Evolutionary conservation across 2,888 invertebrate genomes (phyloP).

Genomic region (Clostera curtula): DNA sequence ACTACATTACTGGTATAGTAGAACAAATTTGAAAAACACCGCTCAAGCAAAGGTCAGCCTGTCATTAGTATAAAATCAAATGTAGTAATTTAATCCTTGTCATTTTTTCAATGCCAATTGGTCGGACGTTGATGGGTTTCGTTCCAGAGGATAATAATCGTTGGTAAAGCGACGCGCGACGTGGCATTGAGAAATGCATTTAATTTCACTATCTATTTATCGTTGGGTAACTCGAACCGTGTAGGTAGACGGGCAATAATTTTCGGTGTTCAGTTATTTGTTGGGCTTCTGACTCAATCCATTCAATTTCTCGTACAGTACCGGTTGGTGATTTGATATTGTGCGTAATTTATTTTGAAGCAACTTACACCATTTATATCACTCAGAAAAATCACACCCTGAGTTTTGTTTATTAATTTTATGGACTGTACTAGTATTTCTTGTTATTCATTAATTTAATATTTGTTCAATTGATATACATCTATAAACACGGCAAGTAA

Average conservation of each 20-base stretch:
- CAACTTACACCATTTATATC: no score
- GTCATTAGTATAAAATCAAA: slow-evolving; percentile 56
- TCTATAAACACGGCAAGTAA: no score
- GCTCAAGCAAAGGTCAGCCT: slow-evolving; percentile 33
- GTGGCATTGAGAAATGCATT: slow-evolving; percentile 27
- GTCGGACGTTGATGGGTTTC: slow-evolving; percentile 30
- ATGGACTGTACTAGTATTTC: no score
- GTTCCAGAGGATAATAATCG: slow-evolving; percentile 33
- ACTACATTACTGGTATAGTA: slow-evolving; percentile 20
- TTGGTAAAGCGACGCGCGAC: slow-evolving; percentile 19
- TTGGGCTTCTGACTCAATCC: background rate
- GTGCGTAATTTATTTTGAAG: no score
- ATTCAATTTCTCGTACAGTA: background rate
- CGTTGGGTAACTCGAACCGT: slow-evolving; percentile 14
- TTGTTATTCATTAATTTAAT: no score
- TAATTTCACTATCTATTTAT: slow-evolving; percentile 22
- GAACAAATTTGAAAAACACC: slow-evolving; percentile 27
- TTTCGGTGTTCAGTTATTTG: background rate
- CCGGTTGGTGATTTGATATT: background rate
- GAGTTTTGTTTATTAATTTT: no score
- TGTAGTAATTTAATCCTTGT: slow-evolving; percentile 48
- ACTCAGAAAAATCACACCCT: no score
- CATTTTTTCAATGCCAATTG: slow-evolving; percentile 31
- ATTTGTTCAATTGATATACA: no score
- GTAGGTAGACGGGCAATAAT: slow-evolving; percentile 3